Base-by-base conservation (phyloP, 2,113 vertebrate genomes). In the Pollimyrus isidori region DNA sequence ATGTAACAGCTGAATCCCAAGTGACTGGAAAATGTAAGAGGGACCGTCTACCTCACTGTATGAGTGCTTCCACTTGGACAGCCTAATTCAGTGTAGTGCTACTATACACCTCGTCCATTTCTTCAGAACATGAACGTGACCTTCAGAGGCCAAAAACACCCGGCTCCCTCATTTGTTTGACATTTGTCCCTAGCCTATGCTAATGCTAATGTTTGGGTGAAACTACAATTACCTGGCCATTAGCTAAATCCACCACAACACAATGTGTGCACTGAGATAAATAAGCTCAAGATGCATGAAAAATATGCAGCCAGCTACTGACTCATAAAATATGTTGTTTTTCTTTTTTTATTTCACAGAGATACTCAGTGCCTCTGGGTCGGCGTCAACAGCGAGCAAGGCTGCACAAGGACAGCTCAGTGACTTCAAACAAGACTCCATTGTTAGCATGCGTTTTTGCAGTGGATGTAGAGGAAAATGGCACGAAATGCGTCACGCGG, bases 341-440 rank as follows among this genome's bases (percentile, higher is more conserved):
- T 56, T 56, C 53, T 69, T 65, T 65, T 69, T 69, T 69, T 69
- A 26, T 30, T 69, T 69, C 26, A 65, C 62, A 30, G 19, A 84
- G 39, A 48, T 48, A 7, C 82, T 84, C 21, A 3, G 82, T 84
- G 48, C 50, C 85, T 53, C 50, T 2, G 53, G 50, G n/a, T 4
- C 50, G 19, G 26, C 3, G 13, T 42, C 4, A 35, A 26, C n/a
- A 48, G 49, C 13, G 23, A 35, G 42, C n/a, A 30, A 56, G 11
- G 13, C 85, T 53, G 50, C 85, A 87, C 85, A 87, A 87, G 85
- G 85, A 53, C 85, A 35, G 30, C 48, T 87, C 85, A 87, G 85
- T 87, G 30, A 53, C 85, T 7, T 26, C 35, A 50, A 87, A 87
- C 85, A 87, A 87, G 49, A 30, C 26, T 87, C 30, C 35, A 87